Conservation (phyloP, 2,113 vertebrate species). For the Columba janthina region DNA sequence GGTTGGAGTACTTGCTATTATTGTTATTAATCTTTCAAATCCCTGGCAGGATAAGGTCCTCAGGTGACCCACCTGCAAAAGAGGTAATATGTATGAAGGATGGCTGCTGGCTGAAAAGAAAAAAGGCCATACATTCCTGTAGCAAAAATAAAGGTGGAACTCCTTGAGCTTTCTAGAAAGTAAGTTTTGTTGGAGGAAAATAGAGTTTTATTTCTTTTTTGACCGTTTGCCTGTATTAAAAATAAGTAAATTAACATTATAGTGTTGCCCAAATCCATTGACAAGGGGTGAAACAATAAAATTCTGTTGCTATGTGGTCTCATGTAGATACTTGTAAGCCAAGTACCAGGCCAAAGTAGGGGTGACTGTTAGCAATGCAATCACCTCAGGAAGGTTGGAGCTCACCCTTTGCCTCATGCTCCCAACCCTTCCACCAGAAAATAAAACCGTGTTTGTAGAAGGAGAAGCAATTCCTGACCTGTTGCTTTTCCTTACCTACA, state of each 20-base stretch:
- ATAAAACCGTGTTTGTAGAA: not conserved
- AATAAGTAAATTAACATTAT: not conserved
- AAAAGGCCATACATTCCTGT: not conserved
- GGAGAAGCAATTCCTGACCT: not conserved
- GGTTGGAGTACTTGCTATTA: not conserved
- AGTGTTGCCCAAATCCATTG: not conserved
- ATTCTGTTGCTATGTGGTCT: not conserved
- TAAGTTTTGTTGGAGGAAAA: not conserved
- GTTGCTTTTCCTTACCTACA: not conserved
- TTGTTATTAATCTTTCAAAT: not conserved
- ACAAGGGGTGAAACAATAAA: not conserved
- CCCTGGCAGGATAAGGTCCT: not conserved
- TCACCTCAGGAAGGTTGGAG: not conserved
- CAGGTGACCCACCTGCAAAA: not conserved
- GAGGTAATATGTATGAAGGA: not conserved
- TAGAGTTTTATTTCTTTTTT: not conserved
- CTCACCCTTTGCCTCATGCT: not conserved
- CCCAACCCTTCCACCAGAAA: not conserved
- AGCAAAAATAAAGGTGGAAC: not conserved
- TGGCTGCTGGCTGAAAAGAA: not conserved
- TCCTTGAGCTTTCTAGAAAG: not conserved
- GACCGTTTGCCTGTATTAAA: not conserved
- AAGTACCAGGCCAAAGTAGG: not conserved
- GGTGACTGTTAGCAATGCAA: not conserved
- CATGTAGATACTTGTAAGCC: not conserved